Evolutionary conservation across 2,888 invertebrate species (phyloP), one percentile per base, ranked within the genome.

Genomic region (Lepidonotus clava): DNA sequence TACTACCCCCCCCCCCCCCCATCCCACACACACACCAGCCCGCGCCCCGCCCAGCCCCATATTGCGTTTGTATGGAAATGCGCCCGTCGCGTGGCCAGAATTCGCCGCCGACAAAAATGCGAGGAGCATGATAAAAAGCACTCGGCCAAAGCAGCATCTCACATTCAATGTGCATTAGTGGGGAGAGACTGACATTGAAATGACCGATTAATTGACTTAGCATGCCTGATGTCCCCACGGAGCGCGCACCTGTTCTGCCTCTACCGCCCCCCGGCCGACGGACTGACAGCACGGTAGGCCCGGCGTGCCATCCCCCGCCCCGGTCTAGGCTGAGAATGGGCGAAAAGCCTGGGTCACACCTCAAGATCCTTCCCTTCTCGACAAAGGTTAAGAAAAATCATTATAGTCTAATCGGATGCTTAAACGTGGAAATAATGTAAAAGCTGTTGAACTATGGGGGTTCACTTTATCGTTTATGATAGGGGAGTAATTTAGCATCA

Each of bases 61-160:
- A 61, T 61, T 61, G 61, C 61, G 28, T 61, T 61, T 61, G 61
- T 61, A 61, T 61, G 61, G 61, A 61, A 61, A 61, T 61, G 61
- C 28, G 61, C 28, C 24, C 11, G 4, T 61, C 61, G 61, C 61
- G 61, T 61, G 61, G 61, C 61, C 28, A 32, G 61, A 11, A 11
- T 6, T 46, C 11, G 24, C 28, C 61, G 11, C 24, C 28, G 61
- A 61, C 11, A 24, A 61, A 61, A 61, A 5, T n/a, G n/a, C 28
- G 28, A 28, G 24, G 61, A 28, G 18, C 24, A 61, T n/a, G 24
- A 61, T 24, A 61, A 61, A 61, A 32, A 24, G 61, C 1, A 61
- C 2, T 53, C 24, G n/a, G n/a, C 24, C 61, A 28, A 28, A n/a
- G n/a, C 14, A 5, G 61, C 61, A 11, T 11, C 61, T 61, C 28